Evolutionary conservation across 2,113 vertebrate genomes (phyloP).

Genomic region (Patagioenas fasciata): DNA sequence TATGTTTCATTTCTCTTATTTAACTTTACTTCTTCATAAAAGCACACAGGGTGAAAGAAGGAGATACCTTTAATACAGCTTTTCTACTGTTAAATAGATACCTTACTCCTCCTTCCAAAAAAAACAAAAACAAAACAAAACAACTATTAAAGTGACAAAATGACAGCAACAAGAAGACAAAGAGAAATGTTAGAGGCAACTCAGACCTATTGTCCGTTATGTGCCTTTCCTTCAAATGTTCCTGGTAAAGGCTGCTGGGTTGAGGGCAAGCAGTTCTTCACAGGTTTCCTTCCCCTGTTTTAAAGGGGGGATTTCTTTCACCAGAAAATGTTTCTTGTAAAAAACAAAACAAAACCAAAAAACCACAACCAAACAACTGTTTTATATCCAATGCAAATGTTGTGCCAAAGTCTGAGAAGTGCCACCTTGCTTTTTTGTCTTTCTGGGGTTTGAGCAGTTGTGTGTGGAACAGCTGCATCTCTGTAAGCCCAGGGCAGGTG

Average conservation of each 20-base stretch:
- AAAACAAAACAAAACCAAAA: conserved; percentile 23
- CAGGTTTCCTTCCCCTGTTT: not conserved
- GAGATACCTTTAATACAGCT: conserved; percentile 74
- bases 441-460: conserved; percentile 89
- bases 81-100: conserved; percentile 71
- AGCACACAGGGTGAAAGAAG: conserved; percentile 61
- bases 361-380: conserved; percentile 27
- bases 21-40: conserved; percentile 21
- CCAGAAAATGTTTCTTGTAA: conserved; percentile 81
- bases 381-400: conserved; percentile 69
- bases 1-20: not conserved
- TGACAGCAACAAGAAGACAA: conserved; percentile 60
- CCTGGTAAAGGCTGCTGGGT: not conserved
- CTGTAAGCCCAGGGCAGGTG: conserved; percentile 83
- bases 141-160: conserved; percentile 64
- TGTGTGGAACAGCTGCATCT: conserved; percentile 89
- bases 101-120: conserved; percentile 47
- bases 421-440: conserved; percentile 76
- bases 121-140: not conserved
- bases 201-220: conserved; percentile 52
- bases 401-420: conserved; percentile 75
- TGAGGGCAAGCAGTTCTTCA: not conserved
- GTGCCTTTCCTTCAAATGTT: conserved; percentile 39
- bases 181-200: conserved; percentile 50
- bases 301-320: conserved; percentile 60